These are phyloP conservation scores for Scolopax bukidnonensis DNA, from an alignment of 2,797 vertebrate genomes.

Conservation along the genomic window DNA sequence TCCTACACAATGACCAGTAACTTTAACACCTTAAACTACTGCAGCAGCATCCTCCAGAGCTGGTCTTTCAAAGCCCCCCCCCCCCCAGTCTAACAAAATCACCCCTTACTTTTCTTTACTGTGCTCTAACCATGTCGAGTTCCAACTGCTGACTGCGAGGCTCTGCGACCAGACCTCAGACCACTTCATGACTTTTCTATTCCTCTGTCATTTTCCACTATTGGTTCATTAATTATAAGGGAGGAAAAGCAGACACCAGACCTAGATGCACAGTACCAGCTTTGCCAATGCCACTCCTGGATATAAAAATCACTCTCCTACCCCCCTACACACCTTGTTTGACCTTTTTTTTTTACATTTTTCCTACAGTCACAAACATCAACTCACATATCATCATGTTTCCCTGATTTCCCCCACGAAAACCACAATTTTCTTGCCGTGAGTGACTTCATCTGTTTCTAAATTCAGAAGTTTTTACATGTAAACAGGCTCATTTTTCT, in stretches of 20 bases:
- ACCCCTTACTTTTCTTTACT: not conserved
- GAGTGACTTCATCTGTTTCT: not conserved
- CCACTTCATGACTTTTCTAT: not conserved
- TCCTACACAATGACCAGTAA: not conserved
- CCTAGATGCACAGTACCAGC: not conserved
- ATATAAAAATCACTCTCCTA: not conserved
- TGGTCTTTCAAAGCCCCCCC: not conserved
- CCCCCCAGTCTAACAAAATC: fast-evolving
- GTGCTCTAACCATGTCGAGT: not conserved
- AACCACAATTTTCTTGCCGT: not conserved
- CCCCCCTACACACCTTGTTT: not conserved
- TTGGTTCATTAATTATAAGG: not conserved
- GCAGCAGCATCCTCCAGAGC: not conserved
- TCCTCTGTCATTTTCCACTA: not conserved
- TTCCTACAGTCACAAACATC: not conserved
- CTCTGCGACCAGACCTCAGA: not conserved
- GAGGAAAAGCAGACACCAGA: not conserved
- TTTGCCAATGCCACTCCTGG: not conserved
- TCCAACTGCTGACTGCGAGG: not conserved
- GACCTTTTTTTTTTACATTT: too few relatives aligned
- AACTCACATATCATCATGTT: fast-evolving
- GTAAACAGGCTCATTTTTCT: not conserved
- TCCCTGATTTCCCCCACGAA: not conserved
- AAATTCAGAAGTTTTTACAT: not conserved
- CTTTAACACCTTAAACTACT: fast-evolving